Conservation (phyloP, 2,797 vertebrate species). For the Limnodromus scolopaceus region DNA sequence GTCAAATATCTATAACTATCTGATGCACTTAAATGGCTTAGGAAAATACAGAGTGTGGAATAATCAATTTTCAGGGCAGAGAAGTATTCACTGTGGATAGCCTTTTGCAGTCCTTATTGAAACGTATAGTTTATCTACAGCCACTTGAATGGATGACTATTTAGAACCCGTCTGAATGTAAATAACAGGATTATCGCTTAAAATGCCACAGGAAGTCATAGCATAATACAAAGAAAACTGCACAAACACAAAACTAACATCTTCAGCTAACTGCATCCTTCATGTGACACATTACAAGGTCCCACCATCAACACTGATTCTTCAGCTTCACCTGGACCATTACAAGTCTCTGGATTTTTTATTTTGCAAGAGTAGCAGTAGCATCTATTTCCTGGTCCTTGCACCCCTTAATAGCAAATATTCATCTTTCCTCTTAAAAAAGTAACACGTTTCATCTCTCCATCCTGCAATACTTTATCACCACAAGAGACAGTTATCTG, state of each 20-base stretch:
- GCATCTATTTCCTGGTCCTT: background rate
- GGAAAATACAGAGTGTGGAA: background rate
- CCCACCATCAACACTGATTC: background rate
- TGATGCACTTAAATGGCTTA: constrained; percentile 9
- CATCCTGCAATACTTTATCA: background rate
- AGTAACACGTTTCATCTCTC: background rate
- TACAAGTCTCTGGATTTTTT: background rate
- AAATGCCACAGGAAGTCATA: background rate
- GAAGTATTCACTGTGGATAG: background rate
- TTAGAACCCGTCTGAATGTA: background rate
- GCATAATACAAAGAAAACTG: background rate
- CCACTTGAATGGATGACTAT: background rate
- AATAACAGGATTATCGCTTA: background rate
- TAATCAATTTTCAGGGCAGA: constrained; percentile 25
- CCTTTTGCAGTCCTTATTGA: background rate
- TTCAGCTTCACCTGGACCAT: background rate
- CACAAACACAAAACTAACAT: background rate
- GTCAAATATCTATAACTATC: constrained; percentile 44
- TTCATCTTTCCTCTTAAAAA: background rate
- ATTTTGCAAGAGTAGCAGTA: background rate
- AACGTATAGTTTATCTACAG: background rate
- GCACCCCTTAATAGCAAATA: background rate
- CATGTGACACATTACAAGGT: background rate
- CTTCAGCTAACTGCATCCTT: background rate
- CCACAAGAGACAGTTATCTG: background rate